A percentile compares a stretch with the other conserved stretches of the same genome.
Conservation (phyloP, 2,888 invertebrate species). For the Drosophila barbarae region DNA sequence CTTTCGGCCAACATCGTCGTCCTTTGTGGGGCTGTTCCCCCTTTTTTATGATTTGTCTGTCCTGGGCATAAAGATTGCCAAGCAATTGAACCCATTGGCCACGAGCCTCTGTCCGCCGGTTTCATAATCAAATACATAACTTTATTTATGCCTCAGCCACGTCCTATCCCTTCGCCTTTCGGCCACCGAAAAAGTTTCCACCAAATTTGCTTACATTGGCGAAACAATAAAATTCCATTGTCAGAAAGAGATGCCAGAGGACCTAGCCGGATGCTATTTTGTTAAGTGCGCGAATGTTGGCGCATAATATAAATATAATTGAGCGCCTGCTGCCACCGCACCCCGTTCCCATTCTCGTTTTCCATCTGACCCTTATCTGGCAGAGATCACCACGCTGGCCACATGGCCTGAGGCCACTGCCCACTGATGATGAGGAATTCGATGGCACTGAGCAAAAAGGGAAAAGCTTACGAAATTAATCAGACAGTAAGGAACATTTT, state of each 20-base stretch:
- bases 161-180: conserved; percentile 3
- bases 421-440: conserved; percentile 12
- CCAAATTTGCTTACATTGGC: conserved; percentile 71
- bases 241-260: conserved; percentile 39
- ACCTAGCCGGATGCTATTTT: conserved; percentile 50
- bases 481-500: too few relatives aligned
- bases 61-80: conserved; percentile 51
- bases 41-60: conserved; percentile 53
- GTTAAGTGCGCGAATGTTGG: conserved; percentile 69
- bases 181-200: conserved; percentile 46
- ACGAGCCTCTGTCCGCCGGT: conserved; percentile 41
- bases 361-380: conserved; percentile 12
- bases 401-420: conserved; percentile 33
- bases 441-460: neutral
- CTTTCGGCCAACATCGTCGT: neutral
- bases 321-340: conserved; percentile 37
- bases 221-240: conserved; percentile 71
- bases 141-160: conserved; percentile 57
- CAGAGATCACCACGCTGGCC: conserved; percentile 27
- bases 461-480: neutral
- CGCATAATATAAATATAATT: conserved; percentile 73
- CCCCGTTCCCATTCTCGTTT: neutral
- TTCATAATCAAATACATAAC: conserved; percentile 71
- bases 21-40: conserved; percentile 11
- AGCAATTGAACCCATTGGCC: conserved; percentile 66